Conservation (phyloP, 1,140 invertebrate species). For the Potamilus streckersoni region DNA sequence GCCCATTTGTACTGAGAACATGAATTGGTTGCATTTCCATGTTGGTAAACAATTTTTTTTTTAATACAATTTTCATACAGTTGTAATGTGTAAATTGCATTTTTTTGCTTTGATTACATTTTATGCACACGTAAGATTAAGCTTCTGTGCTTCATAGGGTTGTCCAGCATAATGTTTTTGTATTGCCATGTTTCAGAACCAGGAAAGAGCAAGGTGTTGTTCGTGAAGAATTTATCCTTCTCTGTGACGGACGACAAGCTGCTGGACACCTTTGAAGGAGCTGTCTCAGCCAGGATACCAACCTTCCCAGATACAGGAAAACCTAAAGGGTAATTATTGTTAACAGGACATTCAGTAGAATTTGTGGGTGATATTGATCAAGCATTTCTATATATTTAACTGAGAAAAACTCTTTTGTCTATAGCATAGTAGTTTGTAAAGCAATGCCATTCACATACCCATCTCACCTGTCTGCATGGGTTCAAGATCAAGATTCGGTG, state of each 20-base stretch:
- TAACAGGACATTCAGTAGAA: not conserved
- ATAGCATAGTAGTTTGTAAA: not conserved
- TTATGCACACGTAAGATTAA: too few species aligned
- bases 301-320: constrained; percentile 36
- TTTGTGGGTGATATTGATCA: not conserved
- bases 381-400: not conserved
- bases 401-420: too few species aligned
- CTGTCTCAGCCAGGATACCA: constrained; percentile 26
- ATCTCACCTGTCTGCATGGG: too few species aligned
- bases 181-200: not conserved
- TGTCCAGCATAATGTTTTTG: too few species aligned
- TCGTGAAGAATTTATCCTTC: constrained; percentile 36
- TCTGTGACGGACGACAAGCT: constrained; percentile 25
- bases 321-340: constrained; percentile 31
- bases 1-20: too few species aligned
- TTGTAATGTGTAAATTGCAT: too few species aligned
- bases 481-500: too few species aligned
- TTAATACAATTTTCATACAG: too few species aligned
- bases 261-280: constrained; percentile 28
- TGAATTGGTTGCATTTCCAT: too few species aligned
- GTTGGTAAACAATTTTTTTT: too few species aligned
- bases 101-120: too few species aligned
- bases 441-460: not conserved
- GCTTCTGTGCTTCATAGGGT: too few species aligned
- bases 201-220: constrained; percentile 30